These are phyloP conservation scores for Antrozous pallidus DNA, from an alignment of 2,797 vertebrate species.

Conservation along the genomic window DNA sequence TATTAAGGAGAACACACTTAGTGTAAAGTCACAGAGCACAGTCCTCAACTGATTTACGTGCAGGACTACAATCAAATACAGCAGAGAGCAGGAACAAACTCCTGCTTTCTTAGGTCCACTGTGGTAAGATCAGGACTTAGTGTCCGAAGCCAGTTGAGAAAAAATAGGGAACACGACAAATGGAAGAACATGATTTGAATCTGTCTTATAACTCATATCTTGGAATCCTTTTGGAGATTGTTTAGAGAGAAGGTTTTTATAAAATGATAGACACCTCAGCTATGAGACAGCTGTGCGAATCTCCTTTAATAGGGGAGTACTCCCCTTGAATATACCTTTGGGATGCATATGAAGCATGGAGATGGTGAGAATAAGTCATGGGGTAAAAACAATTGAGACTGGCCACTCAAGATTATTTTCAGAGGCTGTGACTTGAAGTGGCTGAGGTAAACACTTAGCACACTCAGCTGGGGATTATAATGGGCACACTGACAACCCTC, in stretches of 20 bases:
- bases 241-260: not conserved
- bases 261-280: conserved; percentile 27
- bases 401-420: not conserved
- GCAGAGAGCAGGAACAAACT: not conserved
- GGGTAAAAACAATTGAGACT: not conserved
- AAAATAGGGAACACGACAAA: not conserved
- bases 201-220: not conserved
- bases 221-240: not conserved
- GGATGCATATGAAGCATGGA: not conserved
- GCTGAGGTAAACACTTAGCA: conserved; percentile 56
- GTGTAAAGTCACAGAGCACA: not conserved
- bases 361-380: not conserved
- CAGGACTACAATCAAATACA: not conserved
- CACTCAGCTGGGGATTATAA: conserved; percentile 66
- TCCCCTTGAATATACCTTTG: not conserved
- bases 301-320: not conserved
- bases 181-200: not conserved
- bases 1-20: not conserved
- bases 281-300: not conserved
- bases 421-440: conserved; percentile 44
- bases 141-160: not conserved
- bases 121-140: not conserved
- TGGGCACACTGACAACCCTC: conserved; percentile 68
- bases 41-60: not conserved
- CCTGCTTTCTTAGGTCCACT: not conserved